phyloP scores from a whole-genome alignment of 2,888 invertebrate species.

The Drosophila prostipennis region DNA sequence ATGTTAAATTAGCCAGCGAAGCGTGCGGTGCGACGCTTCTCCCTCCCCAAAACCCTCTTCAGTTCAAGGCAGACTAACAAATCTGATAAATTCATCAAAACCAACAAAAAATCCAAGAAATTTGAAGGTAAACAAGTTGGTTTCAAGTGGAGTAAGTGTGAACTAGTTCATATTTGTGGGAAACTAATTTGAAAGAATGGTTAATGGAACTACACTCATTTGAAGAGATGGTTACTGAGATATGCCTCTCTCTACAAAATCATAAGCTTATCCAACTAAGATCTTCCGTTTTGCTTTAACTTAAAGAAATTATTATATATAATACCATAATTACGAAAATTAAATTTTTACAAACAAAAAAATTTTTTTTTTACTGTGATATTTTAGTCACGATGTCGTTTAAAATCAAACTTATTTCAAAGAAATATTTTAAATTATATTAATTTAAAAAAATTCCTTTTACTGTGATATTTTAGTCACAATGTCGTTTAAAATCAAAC shows the following conservation, averaged over 20 bases:
- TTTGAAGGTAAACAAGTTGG: slow-evolving; percentile 29
- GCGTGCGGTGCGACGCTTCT: slow-evolving; percentile 42
- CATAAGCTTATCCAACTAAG: not conserved
- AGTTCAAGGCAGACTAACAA: slow-evolving; percentile 16
- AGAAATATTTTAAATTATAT: not conserved
- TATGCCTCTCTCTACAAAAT: not conserved
- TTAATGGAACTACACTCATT: slow-evolving; percentile 26
- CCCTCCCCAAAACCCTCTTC: not conserved
- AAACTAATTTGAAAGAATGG: slow-evolving; percentile 28
- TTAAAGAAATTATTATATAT: not conserved
- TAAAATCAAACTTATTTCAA: slow-evolving; percentile 7
- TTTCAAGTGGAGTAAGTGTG: slow-evolving; percentile 1
- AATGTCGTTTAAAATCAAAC: slow-evolving; percentile 9
- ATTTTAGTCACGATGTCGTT: slow-evolving; percentile 35
- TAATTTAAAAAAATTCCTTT: too few species aligned
- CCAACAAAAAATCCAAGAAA: slow-evolving; percentile 23
- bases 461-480: slow-evolving; percentile 35
- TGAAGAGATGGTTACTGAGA: slow-evolving; percentile 5
- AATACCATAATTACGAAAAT: too few species aligned
- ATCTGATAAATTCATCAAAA: slow-evolving; percentile 49
- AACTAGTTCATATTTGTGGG: slow-evolving; percentile 15
- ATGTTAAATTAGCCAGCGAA: slow-evolving; percentile 74
- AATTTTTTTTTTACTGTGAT: not conserved
- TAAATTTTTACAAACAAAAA: too few species aligned
- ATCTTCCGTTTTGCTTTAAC: not conserved